Conservation (phyloP, 2,888 invertebrate species). For the Rhimphoctona megacephalus region DNA sequence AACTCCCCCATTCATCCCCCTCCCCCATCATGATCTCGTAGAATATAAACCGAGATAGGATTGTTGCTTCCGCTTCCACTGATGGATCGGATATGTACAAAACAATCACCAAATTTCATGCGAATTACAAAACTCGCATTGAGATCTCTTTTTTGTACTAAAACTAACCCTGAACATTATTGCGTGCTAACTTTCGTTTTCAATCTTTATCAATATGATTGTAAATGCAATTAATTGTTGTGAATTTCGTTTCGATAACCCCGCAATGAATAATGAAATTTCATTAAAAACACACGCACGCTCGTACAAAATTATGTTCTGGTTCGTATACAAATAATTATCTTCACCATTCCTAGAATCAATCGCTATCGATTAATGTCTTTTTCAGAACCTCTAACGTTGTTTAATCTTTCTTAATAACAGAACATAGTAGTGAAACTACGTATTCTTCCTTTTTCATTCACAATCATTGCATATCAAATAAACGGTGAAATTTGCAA, state of each 20-base stretch:
- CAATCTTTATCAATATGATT: background rate
- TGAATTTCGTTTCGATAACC: background rate
- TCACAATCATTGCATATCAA: background rate
- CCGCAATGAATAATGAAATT: background rate
- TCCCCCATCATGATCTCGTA: background rate
- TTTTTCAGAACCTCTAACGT: background rate
- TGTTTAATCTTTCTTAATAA: background rate
- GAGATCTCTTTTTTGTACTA: constrained; percentile 3
- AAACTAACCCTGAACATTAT: background rate
- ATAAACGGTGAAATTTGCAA: background rate
- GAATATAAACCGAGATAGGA: constrained; percentile 32
- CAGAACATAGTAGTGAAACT: background rate
- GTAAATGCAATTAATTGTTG: background rate
- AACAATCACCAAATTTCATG: constrained; percentile 24
- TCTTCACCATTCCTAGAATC: background rate
- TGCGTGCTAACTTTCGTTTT: background rate
- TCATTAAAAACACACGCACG: background rate
- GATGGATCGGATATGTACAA: constrained; percentile 41
- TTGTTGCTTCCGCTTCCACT: constrained; percentile 33
- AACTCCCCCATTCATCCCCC: constrained; percentile 24
- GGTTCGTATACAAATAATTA: background rate
- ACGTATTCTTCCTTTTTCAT: background rate
- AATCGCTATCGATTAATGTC: background rate
- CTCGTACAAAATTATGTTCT: too few species aligned
- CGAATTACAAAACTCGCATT: constrained; percentile 31